phyloP scores from a whole-genome alignment of 64 coral and sea anemone species.

The Actinia equina region DNA sequence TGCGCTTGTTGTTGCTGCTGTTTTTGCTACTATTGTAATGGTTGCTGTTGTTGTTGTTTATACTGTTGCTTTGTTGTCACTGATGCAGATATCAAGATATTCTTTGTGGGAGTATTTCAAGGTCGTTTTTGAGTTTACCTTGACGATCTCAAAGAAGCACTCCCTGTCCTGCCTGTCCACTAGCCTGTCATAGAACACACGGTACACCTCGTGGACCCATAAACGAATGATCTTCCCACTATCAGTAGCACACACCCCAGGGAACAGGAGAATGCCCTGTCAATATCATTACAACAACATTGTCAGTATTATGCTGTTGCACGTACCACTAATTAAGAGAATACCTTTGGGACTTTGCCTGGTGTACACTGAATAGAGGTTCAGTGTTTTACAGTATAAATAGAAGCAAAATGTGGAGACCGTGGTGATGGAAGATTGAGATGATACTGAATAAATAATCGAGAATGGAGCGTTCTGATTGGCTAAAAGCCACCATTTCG shows the following conservation, averaged over 20 bases:
- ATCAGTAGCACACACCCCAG: conserved; percentile 58
- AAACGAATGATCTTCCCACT: conserved; percentile 63
- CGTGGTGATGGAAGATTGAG: too few species aligned
- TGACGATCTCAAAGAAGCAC: conserved; percentile 92
- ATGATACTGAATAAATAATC: too few species aligned
- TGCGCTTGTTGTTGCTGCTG: neutral
- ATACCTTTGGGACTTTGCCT: too few species aligned
- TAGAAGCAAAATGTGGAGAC: too few species aligned
- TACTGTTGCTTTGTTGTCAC: too few species aligned
- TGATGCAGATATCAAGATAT: too few species aligned
- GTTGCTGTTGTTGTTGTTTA: too few species aligned
- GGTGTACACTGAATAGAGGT: too few species aligned
- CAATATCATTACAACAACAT: neutral
- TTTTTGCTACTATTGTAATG: neutral
- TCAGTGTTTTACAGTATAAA: too few species aligned
- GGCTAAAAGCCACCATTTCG: too few species aligned
- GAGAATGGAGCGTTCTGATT: too few species aligned
- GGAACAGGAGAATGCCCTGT: conserved; percentile 82
- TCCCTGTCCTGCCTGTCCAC: conserved; percentile 66
- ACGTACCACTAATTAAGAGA: too few species aligned
- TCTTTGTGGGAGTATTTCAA: neutral
- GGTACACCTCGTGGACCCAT: conserved; percentile 96
- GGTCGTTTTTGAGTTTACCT: conserved; percentile 29
- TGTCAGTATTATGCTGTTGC: neutral
- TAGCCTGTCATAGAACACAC: conserved; percentile 93